Evolutionary conservation across 2,888 invertebrate genomes (phyloP), one percentile per base, ranked within the genome.

Genomic region (Pollenia angustigena): DNA sequence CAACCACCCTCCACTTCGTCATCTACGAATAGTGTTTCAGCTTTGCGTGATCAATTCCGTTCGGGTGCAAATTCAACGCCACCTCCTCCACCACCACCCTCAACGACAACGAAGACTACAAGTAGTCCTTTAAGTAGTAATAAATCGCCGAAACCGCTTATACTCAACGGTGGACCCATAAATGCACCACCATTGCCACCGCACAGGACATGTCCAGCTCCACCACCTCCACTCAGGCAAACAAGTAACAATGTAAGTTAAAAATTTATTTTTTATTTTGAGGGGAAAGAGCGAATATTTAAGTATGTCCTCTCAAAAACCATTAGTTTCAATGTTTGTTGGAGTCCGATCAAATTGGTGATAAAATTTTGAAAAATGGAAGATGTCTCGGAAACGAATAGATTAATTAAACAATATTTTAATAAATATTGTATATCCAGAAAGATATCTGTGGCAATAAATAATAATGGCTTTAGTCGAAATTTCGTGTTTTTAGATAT

Each of bases 111-210:
- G 78, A 86, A 88, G 44, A 76, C 86, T 32, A 88, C 89, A 8
- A 89, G 89, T 82, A 91, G 92, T 78, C 91, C 92, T 48, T 79
- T 88, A 69, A 86, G 87, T 48, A 85, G 83, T 79, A 88, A 75
- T 16, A 89, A 88, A 81, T 88, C 88, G 40, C 88, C 91, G 78
- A 90, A 90, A 78, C 90, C 92, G 16, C 92, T 92, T 75, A 90
- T 92, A 74, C 79, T 91, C 16, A 93, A 92, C 88, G 92, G 92
- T 80, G 91, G 91, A 1, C 90, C 85, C 14, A 88, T 90, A 44
- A 91, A 90, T 89, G 92, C 93, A 52, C 93, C 93, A 80, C 93
- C 93, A 64, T 88, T 93, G 87, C 93, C 93, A 64, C 93, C 93
- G 32, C 93, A 93, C 89, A 91, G 93, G 88, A 92, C 90, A 68